These are phyloP conservation scores for Microcebus ravelobensis DNA, from an alignment of 2,113 vertebrate species.

Conservation along the genomic window DNA sequence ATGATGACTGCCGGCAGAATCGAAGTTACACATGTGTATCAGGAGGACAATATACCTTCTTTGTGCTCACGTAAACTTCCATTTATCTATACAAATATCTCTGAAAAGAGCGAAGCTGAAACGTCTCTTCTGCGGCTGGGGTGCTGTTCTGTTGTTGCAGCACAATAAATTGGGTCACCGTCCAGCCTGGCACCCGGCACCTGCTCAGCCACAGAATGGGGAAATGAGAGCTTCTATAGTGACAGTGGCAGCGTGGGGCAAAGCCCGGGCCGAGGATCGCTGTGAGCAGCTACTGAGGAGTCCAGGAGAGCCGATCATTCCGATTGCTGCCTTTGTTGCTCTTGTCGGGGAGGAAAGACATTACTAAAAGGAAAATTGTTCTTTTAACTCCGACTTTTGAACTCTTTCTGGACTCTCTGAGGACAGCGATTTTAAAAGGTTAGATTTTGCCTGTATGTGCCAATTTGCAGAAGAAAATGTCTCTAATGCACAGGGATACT, in stretches of 20 bases:
- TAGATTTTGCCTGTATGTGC: conserved; percentile 40
- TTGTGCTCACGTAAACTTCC: conserved; percentile 67
- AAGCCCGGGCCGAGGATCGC: not conserved
- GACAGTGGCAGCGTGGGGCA: conserved; percentile 19
- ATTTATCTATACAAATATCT: conserved; percentile 81
- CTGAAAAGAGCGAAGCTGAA: conserved; percentile 76
- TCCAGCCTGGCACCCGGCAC: conserved; percentile 11
- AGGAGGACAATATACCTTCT: conserved; percentile 70
- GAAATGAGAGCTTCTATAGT: conserved; percentile 56
- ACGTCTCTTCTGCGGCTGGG: conserved; percentile 66
- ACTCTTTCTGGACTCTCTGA: conserved; percentile 23
- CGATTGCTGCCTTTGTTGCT: conserved; percentile 54
- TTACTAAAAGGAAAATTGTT: conserved; percentile 58
- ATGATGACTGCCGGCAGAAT: conserved; percentile 65
- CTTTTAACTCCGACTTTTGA: conserved; percentile 57
- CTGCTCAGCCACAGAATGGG: conserved; percentile 64
- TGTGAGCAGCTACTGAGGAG: conserved; percentile 37
- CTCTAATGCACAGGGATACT: conserved; percentile 38
- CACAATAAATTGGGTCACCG: conserved; percentile 68
- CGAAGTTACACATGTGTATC: conserved; percentile 62
- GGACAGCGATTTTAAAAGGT: conserved; percentile 51
- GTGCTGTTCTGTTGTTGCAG: conserved; percentile 65
- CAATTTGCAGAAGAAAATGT: conserved; percentile 64
- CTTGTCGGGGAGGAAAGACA: conserved; percentile 62
- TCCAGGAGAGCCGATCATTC: conserved; percentile 62